Conservation (phyloP, 2,888 invertebrate genomes). For the Liodrosophila aerea region DNA sequence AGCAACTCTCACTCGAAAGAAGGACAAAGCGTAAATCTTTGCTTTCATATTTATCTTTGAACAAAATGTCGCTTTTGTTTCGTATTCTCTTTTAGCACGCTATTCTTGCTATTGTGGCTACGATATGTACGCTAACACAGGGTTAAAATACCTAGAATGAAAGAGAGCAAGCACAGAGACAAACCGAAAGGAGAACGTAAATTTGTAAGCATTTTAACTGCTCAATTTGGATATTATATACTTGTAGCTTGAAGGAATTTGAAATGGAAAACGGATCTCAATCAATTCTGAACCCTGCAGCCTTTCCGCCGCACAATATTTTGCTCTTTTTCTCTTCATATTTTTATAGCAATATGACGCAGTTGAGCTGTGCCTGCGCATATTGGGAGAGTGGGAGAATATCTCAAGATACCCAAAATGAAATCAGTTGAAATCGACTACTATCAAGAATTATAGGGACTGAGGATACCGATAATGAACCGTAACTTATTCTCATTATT, state of each 20-base stretch:
- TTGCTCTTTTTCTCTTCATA: slow-evolving; percentile 18
- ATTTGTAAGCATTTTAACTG: slow-evolving; percentile 23
- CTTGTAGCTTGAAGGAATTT: not conserved
- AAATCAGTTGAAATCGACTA: too few relatives aligned
- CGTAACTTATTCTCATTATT: slow-evolving; percentile 41
- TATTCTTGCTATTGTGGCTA: slow-evolving; percentile 11
- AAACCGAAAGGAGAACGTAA: slow-evolving; percentile 32
- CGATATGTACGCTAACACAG: slow-evolving; percentile 3
- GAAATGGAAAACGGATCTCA: not conserved
- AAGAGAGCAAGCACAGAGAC: slow-evolving; percentile 8
- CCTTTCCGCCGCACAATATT: slow-evolving; percentile 29
- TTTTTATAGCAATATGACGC: slow-evolving; percentile 71
- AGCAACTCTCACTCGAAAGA: too few relatives aligned
- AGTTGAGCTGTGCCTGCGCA: slow-evolving; percentile 73
- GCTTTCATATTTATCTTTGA: slow-evolving; percentile 46
- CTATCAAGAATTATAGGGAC: slow-evolving; percentile 20
- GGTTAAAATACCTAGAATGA: slow-evolving; percentile 3
- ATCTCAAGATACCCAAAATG: slow-evolving; percentile 11
- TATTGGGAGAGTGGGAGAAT: slow-evolving; percentile 35
- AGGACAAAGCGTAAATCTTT: slow-evolving; percentile 52
- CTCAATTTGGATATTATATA: slow-evolving; percentile 31
- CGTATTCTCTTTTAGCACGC: slow-evolving; percentile 57
- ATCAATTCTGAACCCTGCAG: slow-evolving; percentile 1
- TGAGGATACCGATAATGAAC: not conserved
- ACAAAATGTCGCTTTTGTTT: slow-evolving; percentile 62